Conservation (phyloP, 2,888 invertebrate genomes). For the Crocallis elinguaria region DNA sequence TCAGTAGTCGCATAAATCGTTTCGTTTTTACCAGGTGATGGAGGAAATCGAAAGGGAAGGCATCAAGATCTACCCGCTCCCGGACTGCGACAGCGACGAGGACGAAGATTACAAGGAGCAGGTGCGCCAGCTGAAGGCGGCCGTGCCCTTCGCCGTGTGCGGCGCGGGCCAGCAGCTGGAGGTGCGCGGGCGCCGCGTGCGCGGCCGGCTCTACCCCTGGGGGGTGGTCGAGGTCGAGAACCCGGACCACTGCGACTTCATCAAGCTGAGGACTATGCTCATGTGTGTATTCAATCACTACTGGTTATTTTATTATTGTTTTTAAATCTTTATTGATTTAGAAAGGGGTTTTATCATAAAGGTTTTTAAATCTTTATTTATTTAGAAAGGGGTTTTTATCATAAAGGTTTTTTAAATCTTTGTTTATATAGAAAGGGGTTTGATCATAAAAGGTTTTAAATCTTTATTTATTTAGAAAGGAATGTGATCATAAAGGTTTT, state of each 20-base stretch:
- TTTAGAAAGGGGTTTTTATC: too few relatives aligned
- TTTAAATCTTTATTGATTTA: too few relatives aligned
- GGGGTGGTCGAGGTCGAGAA: conserved; percentile 99
- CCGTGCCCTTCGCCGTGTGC: conserved; percentile 99
- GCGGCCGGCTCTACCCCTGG: conserved; percentile 98
- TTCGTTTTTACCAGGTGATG: conserved; percentile 85
- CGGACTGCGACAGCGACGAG: conserved; percentile 97
- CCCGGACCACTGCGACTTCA: conserved; percentile 99
- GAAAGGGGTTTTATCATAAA: too few relatives aligned
- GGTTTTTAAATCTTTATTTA: too few relatives aligned
- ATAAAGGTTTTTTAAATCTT: too few relatives aligned
- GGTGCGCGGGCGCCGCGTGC: conserved; percentile 95
- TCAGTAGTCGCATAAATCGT: too few relatives aligned
- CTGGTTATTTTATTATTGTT: too few relatives aligned
- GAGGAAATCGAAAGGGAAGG: conserved; percentile 96
- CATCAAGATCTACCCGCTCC: conserved; percentile 97
- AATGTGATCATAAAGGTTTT: too few relatives aligned
- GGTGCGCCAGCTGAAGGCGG: conserved; percentile 95
- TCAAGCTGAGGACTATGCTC: conserved; percentile 97
- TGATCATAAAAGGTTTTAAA: too few relatives aligned
- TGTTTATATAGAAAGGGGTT: too few relatives aligned
- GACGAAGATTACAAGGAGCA: conserved; percentile 98
- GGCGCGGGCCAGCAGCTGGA: conserved; percentile 98
- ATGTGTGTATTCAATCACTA: conserved; percentile 85
- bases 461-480: too few relatives aligned